phyloP scores from a whole-genome alignment of 1,140 invertebrate genomes.

The Polypedilum pembai region DNA sequence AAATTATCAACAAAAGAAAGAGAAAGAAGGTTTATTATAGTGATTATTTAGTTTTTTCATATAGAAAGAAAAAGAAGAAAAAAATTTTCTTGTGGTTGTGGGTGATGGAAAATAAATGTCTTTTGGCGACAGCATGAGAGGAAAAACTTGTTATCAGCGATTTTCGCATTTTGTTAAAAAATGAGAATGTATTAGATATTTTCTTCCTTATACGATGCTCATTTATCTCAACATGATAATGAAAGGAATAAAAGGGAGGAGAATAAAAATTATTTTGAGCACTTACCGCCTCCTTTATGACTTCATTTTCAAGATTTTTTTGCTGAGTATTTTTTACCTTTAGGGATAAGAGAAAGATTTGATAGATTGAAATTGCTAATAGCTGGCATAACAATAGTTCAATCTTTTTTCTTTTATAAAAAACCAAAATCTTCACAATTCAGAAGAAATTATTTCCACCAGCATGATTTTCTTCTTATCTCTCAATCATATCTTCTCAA shows the following conservation, averaged over 20 bases:
- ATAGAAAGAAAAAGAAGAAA: background rate
- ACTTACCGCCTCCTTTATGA: too few relatives aligned
- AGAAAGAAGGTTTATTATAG: slow-evolving; percentile 6
- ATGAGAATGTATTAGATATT: background rate
- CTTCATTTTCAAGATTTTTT: too few relatives aligned
- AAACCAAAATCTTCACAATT: background rate
- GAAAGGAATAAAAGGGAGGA: background rate
- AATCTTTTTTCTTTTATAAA: background rate
- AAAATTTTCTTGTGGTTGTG: too few relatives aligned
- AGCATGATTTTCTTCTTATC: background rate
- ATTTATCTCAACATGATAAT: background rate
- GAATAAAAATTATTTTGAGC: too few relatives aligned
- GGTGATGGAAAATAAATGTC: background rate
- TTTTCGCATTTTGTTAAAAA: background rate
- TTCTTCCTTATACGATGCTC: background rate
- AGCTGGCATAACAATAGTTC: too few relatives aligned
- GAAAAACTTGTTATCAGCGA: slow-evolving; percentile 11
- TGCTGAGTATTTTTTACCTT: too few relatives aligned
- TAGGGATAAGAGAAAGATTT: too few relatives aligned
- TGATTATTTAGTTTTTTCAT: slow-evolving; percentile 20
- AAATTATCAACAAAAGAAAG: slow-evolving; percentile 11
- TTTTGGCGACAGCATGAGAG: background rate
- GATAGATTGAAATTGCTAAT: too few relatives aligned
- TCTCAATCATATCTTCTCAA: background rate
- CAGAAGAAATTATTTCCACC: background rate